Base-by-base conservation (phyloP, 2,888 invertebrate genomes). In the Vanessa cardui region DNA sequence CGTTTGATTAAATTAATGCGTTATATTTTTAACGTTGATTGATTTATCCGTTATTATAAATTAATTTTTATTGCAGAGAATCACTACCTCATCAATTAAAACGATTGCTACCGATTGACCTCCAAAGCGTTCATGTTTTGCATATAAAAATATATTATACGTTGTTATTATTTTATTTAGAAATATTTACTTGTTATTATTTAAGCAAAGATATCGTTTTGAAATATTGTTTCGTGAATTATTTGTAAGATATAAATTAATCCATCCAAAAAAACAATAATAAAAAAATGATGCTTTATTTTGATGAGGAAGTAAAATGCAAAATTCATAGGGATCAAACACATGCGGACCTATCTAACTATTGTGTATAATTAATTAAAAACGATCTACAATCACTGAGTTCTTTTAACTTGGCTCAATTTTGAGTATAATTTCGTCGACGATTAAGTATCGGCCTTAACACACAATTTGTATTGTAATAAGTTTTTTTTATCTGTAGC, bases 401-500 rank as follows among this genome's bases (percentile, higher is more conserved):
- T 26, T 26, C n/a, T n/a, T 47, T 16, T 26, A 47, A 47, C 18
- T 47, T 47, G 18, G 47, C 18, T n/a, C 18, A 16, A 47, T 47
- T 47, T 47, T 47, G 47, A 47, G 18, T 56, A 39, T 33, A 56
- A 39, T 69, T 65, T 62, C 39, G 45, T 31, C 46, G 31, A 58
- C 66, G 58, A 69, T 72, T 70, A 66, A 62, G 60, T 64, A 61
- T 64, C 68, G 73, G 60, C 73, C 73, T 74, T 73, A 74, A 68
- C 73, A 74, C 64, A 71, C 68, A 70, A 71, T 68, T 62, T 58
- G 71, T 62, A 70, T 71, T 72, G 69, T 71, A 65, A 33, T 56
- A 56, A 56, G 39, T n/a, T 72, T 72, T 72, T 68, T 71, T 68
- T 47, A 69, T 66, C 44, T 47, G 45, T 69, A 72, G 59, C 72